Evolutionary conservation across 2,113 vertebrate species (phyloP).

Genomic region (Rhinolophus ferrumequinum): DNA sequence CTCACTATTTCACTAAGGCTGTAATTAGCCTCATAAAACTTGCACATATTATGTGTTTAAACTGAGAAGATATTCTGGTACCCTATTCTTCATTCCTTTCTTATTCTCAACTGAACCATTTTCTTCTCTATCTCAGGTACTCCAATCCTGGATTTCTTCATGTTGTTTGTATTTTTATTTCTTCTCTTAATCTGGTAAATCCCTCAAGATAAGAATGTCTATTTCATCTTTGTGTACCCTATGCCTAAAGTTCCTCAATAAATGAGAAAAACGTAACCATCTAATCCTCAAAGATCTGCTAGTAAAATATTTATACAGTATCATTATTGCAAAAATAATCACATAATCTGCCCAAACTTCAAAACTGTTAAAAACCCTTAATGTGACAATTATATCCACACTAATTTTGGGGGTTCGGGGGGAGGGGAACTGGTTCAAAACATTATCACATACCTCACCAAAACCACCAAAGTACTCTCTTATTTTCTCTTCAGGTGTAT

Average conservation of each 20-base stretch:
- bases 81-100: neutral
- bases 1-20: neutral
- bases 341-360: neutral
- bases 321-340: conserved; percentile 4
- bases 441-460: conserved; percentile 91
- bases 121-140: neutral
- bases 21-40: neutral
- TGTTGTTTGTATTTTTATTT: neutral
- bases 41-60: neutral
- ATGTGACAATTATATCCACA: conserved; percentile 24
- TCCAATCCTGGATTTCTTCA: neutral
- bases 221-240: neutral
- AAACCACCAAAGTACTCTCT: conserved; percentile 97
- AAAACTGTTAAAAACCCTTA: neutral
- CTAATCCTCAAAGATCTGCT: neutral
- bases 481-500: conserved; percentile 99
- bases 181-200: neutral
- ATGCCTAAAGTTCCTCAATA: neutral
- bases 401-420: neutral
- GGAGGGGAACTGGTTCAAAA: conserved; percentile 11
- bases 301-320: neutral
- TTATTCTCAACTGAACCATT: neutral
- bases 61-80: neutral
- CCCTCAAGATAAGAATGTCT: neutral
- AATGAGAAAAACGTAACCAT: neutral